Base-by-base conservation (phyloP, 2,113 vertebrate genomes). In the Condylura cristata region DNA sequence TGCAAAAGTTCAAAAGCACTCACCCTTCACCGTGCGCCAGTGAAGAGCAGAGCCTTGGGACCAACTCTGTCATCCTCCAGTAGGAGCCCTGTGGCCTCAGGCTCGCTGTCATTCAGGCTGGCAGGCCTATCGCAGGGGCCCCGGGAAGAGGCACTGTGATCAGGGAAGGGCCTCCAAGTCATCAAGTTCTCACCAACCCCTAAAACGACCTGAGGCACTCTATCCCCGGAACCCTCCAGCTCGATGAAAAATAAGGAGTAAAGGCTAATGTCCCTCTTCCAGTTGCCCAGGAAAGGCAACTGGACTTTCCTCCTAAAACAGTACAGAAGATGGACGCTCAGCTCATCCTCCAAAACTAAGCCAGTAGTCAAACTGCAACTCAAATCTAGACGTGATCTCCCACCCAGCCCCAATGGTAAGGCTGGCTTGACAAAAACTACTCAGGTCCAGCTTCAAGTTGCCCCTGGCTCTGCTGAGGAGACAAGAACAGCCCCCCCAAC, bases 261-360 rank as follows among this genome's bases (percentile, higher is more conserved):
- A 34, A 63, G 5, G 71, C 8, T 11, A 20, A 28, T 71, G 37
- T 1, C 34, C 37, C 5, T 78, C 60, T 41, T 80, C 79, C 46
- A 37, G 41, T 2, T 65, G 41, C 22, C 58, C 51, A 88, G 7
- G 14, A 37, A 88, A 24, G n/a, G n/a, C 9, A 34, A n/a, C n/a
- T n/a, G n/a, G n/a, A n/a, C n/a, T n/a, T n/a, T n/a, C n/a, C n/a
- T n/a, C n/a, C n/a, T n/a, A 28, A 87, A 92, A 61, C 11, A n/a
- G n/a, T 10, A 39, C 20, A 39, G 71, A 37, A 51, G 32, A 30
- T 0, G 16, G 28, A 9, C 28, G 8, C 32, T 39, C 56, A 74
- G 56, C 48, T 90, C 75, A 61, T 32, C 46, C 46, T 66, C 30
- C 51, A 26, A 94, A 72, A 46, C 30, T 16, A 86, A 86, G 75